Percentiles rank a stretch among this genome's conserved stretches.
phyloP scores from a whole-genome alignment of 2,888 invertebrate species.

The Cabera pusaria region DNA sequence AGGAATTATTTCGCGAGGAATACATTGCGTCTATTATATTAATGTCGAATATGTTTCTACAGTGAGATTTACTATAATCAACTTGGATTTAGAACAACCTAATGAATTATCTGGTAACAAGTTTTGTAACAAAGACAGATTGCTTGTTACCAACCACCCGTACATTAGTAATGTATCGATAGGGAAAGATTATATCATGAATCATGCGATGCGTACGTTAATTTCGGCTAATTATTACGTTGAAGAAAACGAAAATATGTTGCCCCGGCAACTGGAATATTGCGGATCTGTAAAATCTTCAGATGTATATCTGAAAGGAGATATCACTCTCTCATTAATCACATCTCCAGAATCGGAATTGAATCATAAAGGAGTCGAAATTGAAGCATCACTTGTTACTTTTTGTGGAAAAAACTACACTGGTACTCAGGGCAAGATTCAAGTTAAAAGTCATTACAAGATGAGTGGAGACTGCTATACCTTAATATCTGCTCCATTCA shows the following conservation, averaged over 20 bases:
- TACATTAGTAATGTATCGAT: conserved; percentile 43
- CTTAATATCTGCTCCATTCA: conserved; percentile 85
- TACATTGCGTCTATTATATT: conserved; percentile 61
- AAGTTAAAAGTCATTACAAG: conserved; percentile 33
- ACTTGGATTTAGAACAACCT: conserved; percentile 46
- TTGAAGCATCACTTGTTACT: conserved; percentile 83
- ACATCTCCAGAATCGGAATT: too few species aligned
- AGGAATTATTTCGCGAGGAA: conserved; percentile 55
- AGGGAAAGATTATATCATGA: conserved; percentile 55
- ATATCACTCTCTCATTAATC: conserved; percentile 47
- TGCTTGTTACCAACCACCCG: conserved; percentile 50
- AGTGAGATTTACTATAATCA: conserved; percentile 54
- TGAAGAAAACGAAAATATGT: conserved; percentile 29
- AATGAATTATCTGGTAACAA: conserved; percentile 33
- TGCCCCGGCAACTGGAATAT: conserved; percentile 43
- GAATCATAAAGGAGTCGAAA: conserved; percentile 83
- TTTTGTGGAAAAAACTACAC: conserved; percentile 86
- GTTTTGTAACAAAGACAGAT: conserved; percentile 58
- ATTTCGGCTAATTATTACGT: conserved; percentile 40
- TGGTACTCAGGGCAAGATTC: conserved; percentile 87
- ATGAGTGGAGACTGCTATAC: conserved; percentile 81
- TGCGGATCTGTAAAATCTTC: conserved; percentile 28
- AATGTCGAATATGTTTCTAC: conserved; percentile 31
- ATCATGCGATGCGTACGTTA: conserved; percentile 40
- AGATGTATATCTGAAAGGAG: conserved; percentile 28